Percentiles rank a stretch among this genome's conserved stretches.
phyloP scores from a whole-genome alignment of 2,888 invertebrate species.

The Pristionchus exspectatus region DNA sequence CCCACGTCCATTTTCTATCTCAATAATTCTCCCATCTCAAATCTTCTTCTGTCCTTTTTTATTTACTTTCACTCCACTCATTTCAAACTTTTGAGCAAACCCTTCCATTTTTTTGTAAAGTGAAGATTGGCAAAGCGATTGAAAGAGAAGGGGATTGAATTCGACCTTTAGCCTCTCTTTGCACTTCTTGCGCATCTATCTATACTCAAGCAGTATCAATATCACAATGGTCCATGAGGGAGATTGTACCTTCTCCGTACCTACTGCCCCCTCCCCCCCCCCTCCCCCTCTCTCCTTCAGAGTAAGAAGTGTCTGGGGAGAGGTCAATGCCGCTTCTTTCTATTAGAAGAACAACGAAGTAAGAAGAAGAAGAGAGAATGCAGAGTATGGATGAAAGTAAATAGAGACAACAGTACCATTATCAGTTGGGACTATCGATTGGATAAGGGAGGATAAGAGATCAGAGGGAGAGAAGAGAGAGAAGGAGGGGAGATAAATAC shows the following conservation, averaged over 20 bases:
- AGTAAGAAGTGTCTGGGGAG: neutral
- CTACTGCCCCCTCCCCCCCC: neutral
- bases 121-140: neutral
- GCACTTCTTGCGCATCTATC: neutral
- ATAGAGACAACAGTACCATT: constrained; percentile 16
- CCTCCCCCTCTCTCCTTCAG: neutral
- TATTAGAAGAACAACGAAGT: constrained; percentile 19
- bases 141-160: neutral
- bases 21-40: neutral
- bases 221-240: constrained; percentile 11
- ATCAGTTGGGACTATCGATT: constrained; percentile 44
- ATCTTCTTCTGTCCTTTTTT: constrained; percentile 1
- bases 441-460: constrained; percentile 15
- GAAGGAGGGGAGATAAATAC: neutral
- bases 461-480: constrained; percentile 39
- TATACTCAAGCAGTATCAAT: neutral
- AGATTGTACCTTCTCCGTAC: neutral
- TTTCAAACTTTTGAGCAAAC: constrained; percentile 43
- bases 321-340: constrained; percentile 39
- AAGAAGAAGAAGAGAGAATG: constrained; percentile 37
- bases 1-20: constrained; percentile 7
- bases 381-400: constrained; percentile 39
- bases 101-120: constrained; percentile 25
- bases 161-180: constrained; percentile 5
- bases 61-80: constrained; percentile 13